Percentiles rank a stretch among this genome's conserved stretches.
Evolutionary conservation across 2,888 invertebrate species (phyloP).

Genomic region (Lycocerus yunnanus): DNA sequence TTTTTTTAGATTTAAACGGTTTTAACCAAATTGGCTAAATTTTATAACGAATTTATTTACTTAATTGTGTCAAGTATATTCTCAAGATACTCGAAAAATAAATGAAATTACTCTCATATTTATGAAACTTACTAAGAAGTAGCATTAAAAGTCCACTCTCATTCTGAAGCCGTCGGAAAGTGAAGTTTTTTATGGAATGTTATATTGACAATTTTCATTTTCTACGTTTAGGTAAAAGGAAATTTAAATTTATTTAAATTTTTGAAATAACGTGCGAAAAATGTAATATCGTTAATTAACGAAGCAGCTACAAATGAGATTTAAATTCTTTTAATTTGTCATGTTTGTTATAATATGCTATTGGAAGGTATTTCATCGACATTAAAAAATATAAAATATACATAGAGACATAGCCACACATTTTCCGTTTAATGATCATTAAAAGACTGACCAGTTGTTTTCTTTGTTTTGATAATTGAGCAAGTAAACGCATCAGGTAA

Average conservation of each 20-base stretch:
- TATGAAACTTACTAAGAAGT: no score
- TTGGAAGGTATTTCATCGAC: neutral
- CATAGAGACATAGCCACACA: neutral
- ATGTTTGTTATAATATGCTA: no score
- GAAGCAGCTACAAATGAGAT: neutral
- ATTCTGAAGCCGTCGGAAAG: neutral
- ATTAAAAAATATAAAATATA: neutral
- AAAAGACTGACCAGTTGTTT: neutral
- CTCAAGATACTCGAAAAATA: neutral
- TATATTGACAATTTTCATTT: neutral
- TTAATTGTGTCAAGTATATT: neutral
- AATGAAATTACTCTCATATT: neutral
- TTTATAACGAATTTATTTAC: neutral
- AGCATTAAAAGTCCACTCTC: no score
- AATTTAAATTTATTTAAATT: neutral
- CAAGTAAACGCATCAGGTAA: no score
- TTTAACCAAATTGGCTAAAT: neutral
- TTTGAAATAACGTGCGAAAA: neutral
- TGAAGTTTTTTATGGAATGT: neutral
- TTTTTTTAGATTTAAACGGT: no score
- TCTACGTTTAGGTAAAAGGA: neutral
- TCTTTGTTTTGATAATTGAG: no score
- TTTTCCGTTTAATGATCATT: neutral
- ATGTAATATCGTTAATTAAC: neutral
- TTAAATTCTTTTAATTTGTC: neutral